phyloP scores from a whole-genome alignment of 2,888 invertebrate genomes.

The Alviniconcha strummeri region DNA sequence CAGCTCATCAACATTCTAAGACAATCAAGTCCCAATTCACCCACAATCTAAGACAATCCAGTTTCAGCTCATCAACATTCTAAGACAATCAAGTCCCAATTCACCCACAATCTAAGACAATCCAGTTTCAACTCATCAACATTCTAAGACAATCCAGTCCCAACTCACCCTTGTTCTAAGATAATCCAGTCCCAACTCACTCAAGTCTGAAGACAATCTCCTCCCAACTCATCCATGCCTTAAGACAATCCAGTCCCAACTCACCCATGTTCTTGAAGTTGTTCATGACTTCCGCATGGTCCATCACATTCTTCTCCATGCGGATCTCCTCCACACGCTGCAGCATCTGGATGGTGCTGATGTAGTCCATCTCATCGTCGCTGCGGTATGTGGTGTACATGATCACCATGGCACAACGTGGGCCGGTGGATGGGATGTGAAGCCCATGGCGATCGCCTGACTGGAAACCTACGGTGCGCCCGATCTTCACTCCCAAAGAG shows the following conservation, averaged over 20 bases:
- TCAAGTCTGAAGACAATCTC: no score
- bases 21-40: no score
- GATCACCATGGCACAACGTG: conserved; percentile 76
- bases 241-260: background rate
- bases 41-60: no score
- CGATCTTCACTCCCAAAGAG: conserved; percentile 77
- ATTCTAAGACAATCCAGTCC: no score
- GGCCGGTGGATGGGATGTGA: conserved; percentile 76
- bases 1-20: no score
- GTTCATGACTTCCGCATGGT: conserved; percentile 47
- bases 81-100: no score
- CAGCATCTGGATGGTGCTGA: conserved; percentile 46
- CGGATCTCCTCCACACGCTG: conserved; percentile 48
- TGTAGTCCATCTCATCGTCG: conserved; percentile 43
- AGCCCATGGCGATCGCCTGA: conserved; percentile 79
- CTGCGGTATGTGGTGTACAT: conserved; percentile 45
- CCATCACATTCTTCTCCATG: conserved; percentile 30
- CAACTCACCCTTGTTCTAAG: no score
- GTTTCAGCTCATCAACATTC: no score
- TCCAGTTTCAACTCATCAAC: no score
- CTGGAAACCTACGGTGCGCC: conserved; percentile 79
- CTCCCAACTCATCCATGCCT: no score
- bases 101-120: no score
- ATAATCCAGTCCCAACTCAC: no score
- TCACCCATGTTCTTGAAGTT: conserved; percentile 55